Conservation (phyloP, 2,888 invertebrate species). For the Elmis aenea region DNA sequence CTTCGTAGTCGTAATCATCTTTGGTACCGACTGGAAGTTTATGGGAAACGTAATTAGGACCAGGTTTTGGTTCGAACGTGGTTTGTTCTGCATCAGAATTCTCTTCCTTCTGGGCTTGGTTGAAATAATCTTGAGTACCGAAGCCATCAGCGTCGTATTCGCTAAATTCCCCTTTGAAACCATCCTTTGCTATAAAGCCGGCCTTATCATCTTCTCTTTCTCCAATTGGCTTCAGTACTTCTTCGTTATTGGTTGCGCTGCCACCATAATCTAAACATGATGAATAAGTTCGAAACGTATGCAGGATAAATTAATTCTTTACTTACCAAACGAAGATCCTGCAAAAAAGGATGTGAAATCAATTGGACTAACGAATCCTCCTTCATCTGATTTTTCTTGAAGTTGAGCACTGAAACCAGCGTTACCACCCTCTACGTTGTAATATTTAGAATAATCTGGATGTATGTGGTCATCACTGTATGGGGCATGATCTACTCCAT, state of each 20-base stretch:
- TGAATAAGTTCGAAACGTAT: no score
- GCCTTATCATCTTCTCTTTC: slow-evolving; percentile 4
- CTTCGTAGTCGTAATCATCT: neutral
- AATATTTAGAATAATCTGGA: slow-evolving; percentile 43
- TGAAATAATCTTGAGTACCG: slow-evolving; percentile 41
- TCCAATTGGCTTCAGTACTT: slow-evolving; percentile 15
- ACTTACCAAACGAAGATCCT: no score
- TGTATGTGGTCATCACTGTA: slow-evolving; percentile 23
- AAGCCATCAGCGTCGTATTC: slow-evolving; percentile 18
- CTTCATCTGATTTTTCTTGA: slow-evolving; percentile 8
- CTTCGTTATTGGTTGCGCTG: slow-evolving; percentile 17
- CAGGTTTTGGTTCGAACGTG: slow-evolving; percentile 29
- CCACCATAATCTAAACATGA: no score
- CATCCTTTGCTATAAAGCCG: slow-evolving; percentile 8
- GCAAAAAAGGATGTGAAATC: slow-evolving; percentile 55
- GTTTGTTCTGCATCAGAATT: slow-evolving; percentile 18
- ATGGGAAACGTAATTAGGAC: slow-evolving; percentile 38
- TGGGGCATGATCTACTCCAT: slow-evolving; percentile 29
- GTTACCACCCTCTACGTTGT: slow-evolving; percentile 29
- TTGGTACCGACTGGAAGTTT: slow-evolving; percentile 28
- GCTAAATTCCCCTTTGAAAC: slow-evolving; percentile 8
- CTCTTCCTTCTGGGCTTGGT: slow-evolving; percentile 33
- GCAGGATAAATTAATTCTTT: no score
- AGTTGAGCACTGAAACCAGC: slow-evolving; percentile 17
- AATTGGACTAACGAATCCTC: slow-evolving; percentile 45